These are phyloP conservation scores for Helarctos malayanus DNA, from an alignment of 2,797 vertebrate species.

Conservation along the genomic window DNA sequence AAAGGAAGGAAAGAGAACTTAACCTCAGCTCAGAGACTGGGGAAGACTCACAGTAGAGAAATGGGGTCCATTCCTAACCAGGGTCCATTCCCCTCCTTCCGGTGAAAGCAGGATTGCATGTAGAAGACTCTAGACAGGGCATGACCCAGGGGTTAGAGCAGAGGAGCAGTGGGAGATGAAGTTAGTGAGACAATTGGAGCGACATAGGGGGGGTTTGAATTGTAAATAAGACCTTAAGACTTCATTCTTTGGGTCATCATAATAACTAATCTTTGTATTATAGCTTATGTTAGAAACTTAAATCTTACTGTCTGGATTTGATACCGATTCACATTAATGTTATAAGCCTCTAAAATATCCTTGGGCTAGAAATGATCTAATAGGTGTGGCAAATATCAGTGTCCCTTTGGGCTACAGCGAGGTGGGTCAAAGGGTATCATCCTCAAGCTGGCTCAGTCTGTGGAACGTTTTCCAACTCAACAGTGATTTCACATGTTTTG, in stretches of 20 bases:
- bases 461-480: conserved; percentile 17
- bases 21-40: neutral
- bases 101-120: neutral
- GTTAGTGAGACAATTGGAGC: neutral
- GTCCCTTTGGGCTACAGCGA: neutral
- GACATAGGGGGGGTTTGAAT: neutral
- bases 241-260: conserved; percentile 36
- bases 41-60: neutral
- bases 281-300: conserved; percentile 22
- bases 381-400: neutral
- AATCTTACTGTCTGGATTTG: conserved; percentile 17
- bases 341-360: conserved; percentile 9
- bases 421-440: neutral
- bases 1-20: neutral
- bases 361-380: neutral
- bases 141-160: neutral
- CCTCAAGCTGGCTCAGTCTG: neutral
- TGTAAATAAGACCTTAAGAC: neutral
- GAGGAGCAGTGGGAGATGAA: neutral
- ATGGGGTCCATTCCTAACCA: neutral
- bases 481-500: neutral
- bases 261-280: neutral
- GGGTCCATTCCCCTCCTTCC: neutral
- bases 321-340: neutral
- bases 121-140: neutral